Percentiles rank a stretch among this genome's conserved stretches.
Evolutionary conservation across 2,797 vertebrate genomes (phyloP).

Genomic region (Nasua narica): DNA sequence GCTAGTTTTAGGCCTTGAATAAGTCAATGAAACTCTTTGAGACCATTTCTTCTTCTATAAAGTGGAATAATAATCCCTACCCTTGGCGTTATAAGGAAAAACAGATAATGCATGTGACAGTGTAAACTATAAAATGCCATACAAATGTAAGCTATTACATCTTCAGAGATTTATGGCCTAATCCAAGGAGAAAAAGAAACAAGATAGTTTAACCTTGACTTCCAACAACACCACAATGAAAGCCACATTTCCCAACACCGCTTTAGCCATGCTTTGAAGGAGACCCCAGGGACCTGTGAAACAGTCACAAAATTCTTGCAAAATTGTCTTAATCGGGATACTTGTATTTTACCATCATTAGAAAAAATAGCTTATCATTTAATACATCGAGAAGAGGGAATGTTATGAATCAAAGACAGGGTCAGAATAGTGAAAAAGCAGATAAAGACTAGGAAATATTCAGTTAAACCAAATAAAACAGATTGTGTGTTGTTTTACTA

Average conservation of each 20-base stretch:
- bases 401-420: slow-evolving; percentile 29
- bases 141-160: background rate
- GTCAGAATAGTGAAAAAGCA: slow-evolving; percentile 29
- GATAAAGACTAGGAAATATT: background rate
- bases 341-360: background rate
- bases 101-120: background rate
- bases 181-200: background rate
- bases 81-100: background rate
- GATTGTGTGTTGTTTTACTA: background rate
- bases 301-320: background rate
- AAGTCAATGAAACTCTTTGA: background rate
- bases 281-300: background rate
- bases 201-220: background rate
- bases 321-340: slow-evolving; percentile 13
- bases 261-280: background rate
- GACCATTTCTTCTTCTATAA: background rate
- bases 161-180: background rate
- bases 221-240: background rate
- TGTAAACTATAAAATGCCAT: background rate
- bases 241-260: background rate
- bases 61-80: background rate
- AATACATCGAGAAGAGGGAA: background rate
- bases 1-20: background rate
- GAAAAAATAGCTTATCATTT: background rate
- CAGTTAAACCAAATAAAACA: background rate